phyloP scores from a whole-genome alignment of 2,113 vertebrate genomes.

The Cyprinodon tularosa region DNA sequence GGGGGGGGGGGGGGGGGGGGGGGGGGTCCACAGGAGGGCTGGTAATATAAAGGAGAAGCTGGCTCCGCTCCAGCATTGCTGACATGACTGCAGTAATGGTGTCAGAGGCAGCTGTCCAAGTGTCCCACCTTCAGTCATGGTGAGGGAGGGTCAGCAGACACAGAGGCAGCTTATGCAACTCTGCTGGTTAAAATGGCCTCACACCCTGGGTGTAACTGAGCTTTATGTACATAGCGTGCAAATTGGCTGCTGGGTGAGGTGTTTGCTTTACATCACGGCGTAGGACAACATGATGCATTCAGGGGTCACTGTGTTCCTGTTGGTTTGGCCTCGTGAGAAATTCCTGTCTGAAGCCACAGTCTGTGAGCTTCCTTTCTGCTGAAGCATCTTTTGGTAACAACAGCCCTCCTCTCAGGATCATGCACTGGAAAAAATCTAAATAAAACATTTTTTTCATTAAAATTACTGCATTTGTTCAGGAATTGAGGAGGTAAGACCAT shows the following conservation, averaged over 20 bases:
- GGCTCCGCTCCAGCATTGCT: background rate
- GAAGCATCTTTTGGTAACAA: too few relatives aligned
- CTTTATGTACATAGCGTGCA: too few relatives aligned
- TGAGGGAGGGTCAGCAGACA: background rate
- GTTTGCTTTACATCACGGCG: background rate
- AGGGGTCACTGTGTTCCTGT: background rate
- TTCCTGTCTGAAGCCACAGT: too few relatives aligned
- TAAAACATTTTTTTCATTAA: too few relatives aligned
- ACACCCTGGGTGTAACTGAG: background rate
- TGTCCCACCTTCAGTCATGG: too few relatives aligned
- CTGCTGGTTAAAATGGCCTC: background rate
- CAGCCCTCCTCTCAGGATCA: too few relatives aligned
- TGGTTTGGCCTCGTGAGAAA: background rate
- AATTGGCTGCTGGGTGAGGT: background rate
- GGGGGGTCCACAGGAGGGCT: too few relatives aligned
- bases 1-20: too few relatives aligned
- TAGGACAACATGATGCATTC: background rate
- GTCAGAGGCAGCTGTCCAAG: background rate
- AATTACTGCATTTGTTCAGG: too few relatives aligned
- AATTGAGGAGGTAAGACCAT: too few relatives aligned
- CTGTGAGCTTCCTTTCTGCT: too few relatives aligned
- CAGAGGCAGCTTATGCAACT: background rate
- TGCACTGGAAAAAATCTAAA: too few relatives aligned
- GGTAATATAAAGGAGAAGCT: background rate
- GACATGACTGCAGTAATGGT: background rate